Conservation (phyloP, 2,888 invertebrate species). For the Dysmachus trigonus region DNA sequence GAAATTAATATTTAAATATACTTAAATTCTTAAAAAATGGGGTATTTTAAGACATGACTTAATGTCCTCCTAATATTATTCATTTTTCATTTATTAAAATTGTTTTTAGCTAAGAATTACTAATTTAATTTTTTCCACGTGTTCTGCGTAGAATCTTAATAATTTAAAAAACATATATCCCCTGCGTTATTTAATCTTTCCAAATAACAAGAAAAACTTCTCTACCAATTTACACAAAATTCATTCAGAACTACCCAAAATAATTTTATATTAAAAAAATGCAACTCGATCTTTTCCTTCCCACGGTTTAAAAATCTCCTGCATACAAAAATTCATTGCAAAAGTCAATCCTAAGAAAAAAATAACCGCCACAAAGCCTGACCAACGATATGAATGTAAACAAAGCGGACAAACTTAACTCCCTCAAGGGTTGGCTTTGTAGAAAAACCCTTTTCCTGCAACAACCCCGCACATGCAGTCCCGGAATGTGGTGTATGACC, state of each 20-base stretch:
- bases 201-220: neutral
- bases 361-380: neutral
- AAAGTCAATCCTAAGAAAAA: neutral
- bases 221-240: neutral
- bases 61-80: too few relatives aligned
- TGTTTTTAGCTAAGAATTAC: too few relatives aligned
- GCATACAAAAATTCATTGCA: neutral
- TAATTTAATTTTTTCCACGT: too few relatives aligned
- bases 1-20: too few relatives aligned
- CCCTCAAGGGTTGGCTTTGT: neutral
- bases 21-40: too few relatives aligned
- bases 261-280: neutral
- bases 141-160: too few relatives aligned
- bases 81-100: too few relatives aligned
- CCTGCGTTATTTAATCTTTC: too few relatives aligned
- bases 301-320: neutral
- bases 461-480: neutral
- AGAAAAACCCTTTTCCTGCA: neutral
- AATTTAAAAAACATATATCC: too few relatives aligned
- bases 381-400: neutral
- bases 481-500: constrained; percentile 15
- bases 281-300: neutral
- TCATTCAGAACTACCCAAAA: neutral
- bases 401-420: constrained; percentile 13
- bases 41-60: too few relatives aligned